Evolutionary conservation across 2,888 invertebrate species (phyloP).

Genomic region (Conops quadrifasciatus): DNA sequence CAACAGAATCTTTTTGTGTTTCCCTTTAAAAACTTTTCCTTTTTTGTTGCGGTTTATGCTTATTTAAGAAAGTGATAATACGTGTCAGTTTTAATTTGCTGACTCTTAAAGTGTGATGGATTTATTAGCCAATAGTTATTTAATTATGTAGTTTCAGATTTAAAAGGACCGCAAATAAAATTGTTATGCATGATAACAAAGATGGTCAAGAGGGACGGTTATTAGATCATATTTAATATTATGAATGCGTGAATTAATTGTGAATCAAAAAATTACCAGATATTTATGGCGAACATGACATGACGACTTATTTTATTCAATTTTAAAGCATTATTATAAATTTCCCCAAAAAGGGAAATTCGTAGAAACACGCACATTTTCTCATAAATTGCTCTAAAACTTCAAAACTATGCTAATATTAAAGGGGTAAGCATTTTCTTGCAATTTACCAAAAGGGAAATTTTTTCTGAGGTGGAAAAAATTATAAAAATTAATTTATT

Average conservation of each 20-base stretch:
- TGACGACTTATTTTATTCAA: background rate
- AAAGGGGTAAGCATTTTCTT: background rate
- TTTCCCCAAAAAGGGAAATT: conserved; percentile 13
- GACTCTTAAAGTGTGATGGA: conserved; percentile 9
- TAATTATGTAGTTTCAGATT: no score
- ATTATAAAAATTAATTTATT: background rate
- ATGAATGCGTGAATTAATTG: no score
- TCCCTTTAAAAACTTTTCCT: background rate
- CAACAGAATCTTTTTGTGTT: conserved; percentile 14
- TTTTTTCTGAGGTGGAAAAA: background rate
- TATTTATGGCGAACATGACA: background rate
- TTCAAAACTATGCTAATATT: background rate
- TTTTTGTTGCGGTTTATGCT: background rate
- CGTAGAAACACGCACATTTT: background rate
- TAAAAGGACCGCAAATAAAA: no score
- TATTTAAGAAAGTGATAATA: conserved; percentile 36
- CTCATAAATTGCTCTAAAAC: background rate
- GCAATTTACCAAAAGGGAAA: background rate
- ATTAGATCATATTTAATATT: no score
- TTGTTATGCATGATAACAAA: background rate
- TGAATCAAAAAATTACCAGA: no score
- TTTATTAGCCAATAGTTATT: no score
- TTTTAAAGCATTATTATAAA: background rate
- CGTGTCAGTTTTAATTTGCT: conserved; percentile 40
- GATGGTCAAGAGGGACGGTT: background rate